A percentile compares a stretch with the other conserved stretches of the same genome.
Evolutionary conservation across 2,797 vertebrate genomes (phyloP).

Genomic region (Eulemur mongoz): DNA sequence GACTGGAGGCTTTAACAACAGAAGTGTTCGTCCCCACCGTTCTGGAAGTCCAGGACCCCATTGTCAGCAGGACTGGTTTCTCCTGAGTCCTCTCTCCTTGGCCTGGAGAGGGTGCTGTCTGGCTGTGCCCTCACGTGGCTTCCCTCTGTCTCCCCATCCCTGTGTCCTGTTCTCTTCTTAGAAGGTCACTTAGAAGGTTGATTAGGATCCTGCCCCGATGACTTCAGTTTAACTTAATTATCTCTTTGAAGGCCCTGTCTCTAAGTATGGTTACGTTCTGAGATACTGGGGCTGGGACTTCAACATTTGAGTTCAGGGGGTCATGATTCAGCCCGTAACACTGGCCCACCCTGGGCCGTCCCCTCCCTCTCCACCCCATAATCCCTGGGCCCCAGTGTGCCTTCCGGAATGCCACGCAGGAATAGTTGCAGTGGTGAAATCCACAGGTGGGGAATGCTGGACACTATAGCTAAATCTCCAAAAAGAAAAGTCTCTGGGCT

Average conservation of each 20-base stretch:
- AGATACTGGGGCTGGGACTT: background rate
- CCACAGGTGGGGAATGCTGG: background rate
- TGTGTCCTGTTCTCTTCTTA: background rate
- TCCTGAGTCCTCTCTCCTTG: background rate
- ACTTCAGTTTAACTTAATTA: background rate
- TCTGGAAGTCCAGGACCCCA: too few species aligned
- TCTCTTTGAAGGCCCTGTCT: background rate
- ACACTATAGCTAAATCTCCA: background rate
- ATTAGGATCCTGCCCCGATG: background rate
- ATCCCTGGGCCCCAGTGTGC: fast-evolving
- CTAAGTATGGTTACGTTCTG: background rate
- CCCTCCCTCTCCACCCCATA: background rate
- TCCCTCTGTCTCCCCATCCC: background rate
- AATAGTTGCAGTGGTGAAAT: background rate
- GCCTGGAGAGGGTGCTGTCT: background rate
- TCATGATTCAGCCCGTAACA: too few species aligned
- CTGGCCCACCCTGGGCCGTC: background rate
- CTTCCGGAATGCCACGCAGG: background rate
- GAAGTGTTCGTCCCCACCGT: fast-evolving
- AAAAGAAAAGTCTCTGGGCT: background rate
- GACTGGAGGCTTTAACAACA: fast-evolving
- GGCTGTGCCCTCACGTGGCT: background rate
- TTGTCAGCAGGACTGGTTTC: fast-evolving
- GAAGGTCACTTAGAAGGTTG: background rate
- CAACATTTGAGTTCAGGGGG: background rate